Base-by-base conservation (phyloP, 2,113 vertebrate species). In the Lanius ludovicianus region DNA sequence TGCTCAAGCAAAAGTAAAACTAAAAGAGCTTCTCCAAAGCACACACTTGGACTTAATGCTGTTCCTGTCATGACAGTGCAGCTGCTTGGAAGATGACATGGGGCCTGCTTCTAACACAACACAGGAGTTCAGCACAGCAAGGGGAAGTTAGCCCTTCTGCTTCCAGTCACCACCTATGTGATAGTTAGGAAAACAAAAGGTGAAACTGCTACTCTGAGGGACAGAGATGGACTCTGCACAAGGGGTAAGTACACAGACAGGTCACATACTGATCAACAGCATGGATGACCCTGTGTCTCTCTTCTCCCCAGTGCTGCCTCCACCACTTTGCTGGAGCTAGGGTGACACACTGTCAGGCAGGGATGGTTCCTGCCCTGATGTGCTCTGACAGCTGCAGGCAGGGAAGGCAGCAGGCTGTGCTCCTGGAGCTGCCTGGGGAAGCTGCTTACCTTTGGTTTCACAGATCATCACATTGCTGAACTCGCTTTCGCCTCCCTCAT, bases 381-480 rank as follows among this genome's bases (percentile, higher is more conserved):
- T 30, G 64, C 77, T 55, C 52, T 13, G 33, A 44, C 50, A 55
- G 52, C 67, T 44, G 75, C 46, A 65, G 41, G 27, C 74, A 75
- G 67, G 70, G 69, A 47, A 20, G 21, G 73, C 63, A 65, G 71
- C 33, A 18, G 47, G 30, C 74, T 44, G 28, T 5, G 1, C 41
- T 64, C 63, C 37, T 55, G n/a, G 39, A 52, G 27, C 47, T 8
- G 2, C 35, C 31, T 63, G 1, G 3, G 4, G 15, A 46, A 69
- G 57, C 39, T 1, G 6, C 31, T 96, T 94, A 99, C 99, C 99
- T 99, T 99, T 99, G 20, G 99, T 99, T 97, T 99, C 99, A 11
- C 99, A 99, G 95, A 99, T 99, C 98, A 99, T 99, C 60, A 99
- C 99, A 0, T 99, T 99, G 95, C 99, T 99, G 90, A 99, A 99